A percentile compares a stretch with the other conserved stretches of the same genome.
These are phyloP conservation scores for Stigmatopora argus DNA, from an alignment of 2,113 vertebrate species.

Conservation along the genomic window DNA sequence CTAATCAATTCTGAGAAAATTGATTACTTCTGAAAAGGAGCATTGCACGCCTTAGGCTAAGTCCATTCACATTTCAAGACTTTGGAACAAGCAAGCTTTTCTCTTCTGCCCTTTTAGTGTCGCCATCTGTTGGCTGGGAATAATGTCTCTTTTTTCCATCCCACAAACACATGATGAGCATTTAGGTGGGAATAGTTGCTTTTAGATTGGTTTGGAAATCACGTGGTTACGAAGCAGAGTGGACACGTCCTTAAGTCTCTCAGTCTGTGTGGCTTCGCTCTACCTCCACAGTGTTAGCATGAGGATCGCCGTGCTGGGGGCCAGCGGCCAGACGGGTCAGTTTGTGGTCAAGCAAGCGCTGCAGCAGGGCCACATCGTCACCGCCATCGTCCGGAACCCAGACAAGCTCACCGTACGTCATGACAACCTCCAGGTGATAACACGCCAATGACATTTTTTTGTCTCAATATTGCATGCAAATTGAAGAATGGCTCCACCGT, in stretches of 20 bases:
- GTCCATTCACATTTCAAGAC: neutral
- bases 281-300: slow-evolving; percentile 47
- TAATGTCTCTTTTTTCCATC: neutral
- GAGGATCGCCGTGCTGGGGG: slow-evolving; percentile 74
- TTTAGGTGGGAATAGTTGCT: neutral
- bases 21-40: neutral
- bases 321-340: slow-evolving; percentile 74
- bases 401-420: slow-evolving; percentile 65
- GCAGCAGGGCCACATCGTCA: slow-evolving; percentile 71
- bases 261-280: neutral
- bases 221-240: neutral
- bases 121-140: neutral
- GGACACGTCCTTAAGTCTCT: neutral
- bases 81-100: neutral
- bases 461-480: too few species aligned
- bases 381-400: slow-evolving; percentile 70
- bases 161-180: slow-evolving; percentile 1
- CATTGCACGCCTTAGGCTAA: neutral
- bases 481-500: too few species aligned
- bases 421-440: slow-evolving; percentile 72
- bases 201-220: neutral
- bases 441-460: neutral
- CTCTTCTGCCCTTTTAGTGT: neutral
- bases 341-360: slow-evolving; percentile 70
- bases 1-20: neutral